Evolutionary conservation across 2,113 vertebrate species (phyloP), one percentile per base, ranked within the genome.

Genomic region (Centrocercus urophasianus): DNA sequence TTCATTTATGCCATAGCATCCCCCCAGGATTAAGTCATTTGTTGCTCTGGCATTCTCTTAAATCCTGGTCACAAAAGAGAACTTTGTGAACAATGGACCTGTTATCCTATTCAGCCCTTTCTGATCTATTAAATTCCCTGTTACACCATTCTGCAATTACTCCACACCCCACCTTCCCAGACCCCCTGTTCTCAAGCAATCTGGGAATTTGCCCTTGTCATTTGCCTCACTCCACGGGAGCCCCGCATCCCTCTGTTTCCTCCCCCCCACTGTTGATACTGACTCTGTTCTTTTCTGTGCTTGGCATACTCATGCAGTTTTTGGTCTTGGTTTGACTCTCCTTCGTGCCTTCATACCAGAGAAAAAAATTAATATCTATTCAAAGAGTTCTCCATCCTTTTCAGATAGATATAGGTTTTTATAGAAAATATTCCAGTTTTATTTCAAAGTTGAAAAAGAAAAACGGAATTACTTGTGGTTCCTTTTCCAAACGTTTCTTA

Each of bases 1-100:
- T 97, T 94, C 90, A 84, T 96, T 94, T 94, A 64, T 13, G 10
- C 83, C 64, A 75, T 42, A 86, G 82, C 65, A 87, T 63, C 79
- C 69, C 95, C 78, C 83, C 83, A 65, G 88, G 91, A 92, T 97
- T 96, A 94, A 96, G 77, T 96, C 83, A 96, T 95, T 96, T 97
- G 83, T 95, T 93, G 88, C 95, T 93, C 82, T 93, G 81, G 90
- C 83, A 50, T 97, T 91, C 63, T 85, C 93, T 89, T 77, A 73
- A 96, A 88, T 89, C 22, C 70, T 95, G 90, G 86, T 77, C 85
- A 93, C 93, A 95, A 96, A 96, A 93, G 94, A 93, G 74, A 92
- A 85, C 75, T 92, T 95, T 84, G 27, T 91, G 87, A 97, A 95
- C 96, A 96, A 96, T 93, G 72, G 84, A 30, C 73, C 86, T 88